These are phyloP conservation scores for Otocyon megalotis DNA, from an alignment of 2,113 vertebrate species.

Conservation along the genomic window DNA sequence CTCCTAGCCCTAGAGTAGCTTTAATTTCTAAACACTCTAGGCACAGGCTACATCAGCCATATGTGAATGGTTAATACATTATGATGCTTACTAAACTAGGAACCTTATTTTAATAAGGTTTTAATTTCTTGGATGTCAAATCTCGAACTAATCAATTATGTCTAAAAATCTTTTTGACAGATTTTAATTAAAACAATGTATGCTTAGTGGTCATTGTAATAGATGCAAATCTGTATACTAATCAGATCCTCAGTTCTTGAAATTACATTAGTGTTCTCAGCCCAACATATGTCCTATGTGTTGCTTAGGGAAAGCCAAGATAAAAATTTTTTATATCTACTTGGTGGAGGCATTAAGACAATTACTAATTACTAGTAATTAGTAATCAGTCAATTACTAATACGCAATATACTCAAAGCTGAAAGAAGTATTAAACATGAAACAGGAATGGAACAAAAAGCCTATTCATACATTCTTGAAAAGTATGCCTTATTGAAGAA, in stretches of 20 bases:
- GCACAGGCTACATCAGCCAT: neutral
- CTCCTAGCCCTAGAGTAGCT: neutral
- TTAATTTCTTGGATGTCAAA: constrained; percentile 9
- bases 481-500: neutral
- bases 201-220: neutral
- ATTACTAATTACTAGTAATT: too few relatives aligned
- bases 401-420: constrained; percentile 4
- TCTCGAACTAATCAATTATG: constrained; percentile 27
- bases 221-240: neutral
- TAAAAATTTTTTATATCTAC: constrained; percentile 15
- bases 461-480: constrained; percentile 9
- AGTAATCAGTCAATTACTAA: neutral
- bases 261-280: constrained; percentile 47
- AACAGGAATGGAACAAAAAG: constrained; percentile 18
- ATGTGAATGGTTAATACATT: neutral
- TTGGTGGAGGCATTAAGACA: constrained; percentile 33
- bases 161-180: constrained; percentile 24
- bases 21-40: neutral
- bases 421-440: constrained; percentile 44
- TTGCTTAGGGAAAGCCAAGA: constrained; percentile 20
- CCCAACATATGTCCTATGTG: neutral
- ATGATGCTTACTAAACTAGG: neutral
- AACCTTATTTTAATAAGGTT: neutral
- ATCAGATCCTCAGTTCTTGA: neutral
- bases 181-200: constrained; percentile 8